These are phyloP conservation scores for Amphipyra berbera DNA, from an alignment of 2,888 invertebrate species.

Conservation along the genomic window DNA sequence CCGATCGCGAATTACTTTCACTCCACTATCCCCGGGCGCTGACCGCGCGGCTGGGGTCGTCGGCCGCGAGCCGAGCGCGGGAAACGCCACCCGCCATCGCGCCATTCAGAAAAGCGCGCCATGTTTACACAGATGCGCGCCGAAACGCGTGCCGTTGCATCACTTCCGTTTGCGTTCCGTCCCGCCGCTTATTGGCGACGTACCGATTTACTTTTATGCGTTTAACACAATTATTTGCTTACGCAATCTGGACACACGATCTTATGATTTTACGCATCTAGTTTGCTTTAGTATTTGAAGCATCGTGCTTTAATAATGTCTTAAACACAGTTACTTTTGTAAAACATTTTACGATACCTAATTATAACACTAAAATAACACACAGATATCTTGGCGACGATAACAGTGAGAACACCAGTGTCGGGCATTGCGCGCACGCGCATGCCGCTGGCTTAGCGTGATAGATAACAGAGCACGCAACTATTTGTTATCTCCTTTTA, in stretches of 20 bases:
- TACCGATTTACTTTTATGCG: constrained; percentile 78
- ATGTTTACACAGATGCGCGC: constrained; percentile 89
- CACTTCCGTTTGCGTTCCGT: constrained; percentile 88
- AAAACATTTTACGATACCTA: not conserved
- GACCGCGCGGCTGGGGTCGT: constrained; percentile 85
- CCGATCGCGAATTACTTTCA: constrained; percentile 89
- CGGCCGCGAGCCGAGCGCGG: constrained; percentile 83
- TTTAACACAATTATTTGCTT: constrained; percentile 63
- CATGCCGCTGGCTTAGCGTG: constrained; percentile 64
- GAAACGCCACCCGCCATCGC: constrained; percentile 80
- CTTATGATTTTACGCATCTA: constrained; percentile 3
- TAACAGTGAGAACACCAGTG: constrained; percentile 51
- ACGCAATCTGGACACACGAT: constrained; percentile 42
- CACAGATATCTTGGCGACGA: constrained; percentile 39
- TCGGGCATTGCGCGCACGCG: constrained; percentile 61
- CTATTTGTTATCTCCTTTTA: constrained; percentile 64
- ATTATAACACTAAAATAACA: constrained; percentile 27
- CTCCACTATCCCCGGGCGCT: constrained; percentile 87
- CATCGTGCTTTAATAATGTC: not conserved
- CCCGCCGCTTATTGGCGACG: constrained; percentile 78
- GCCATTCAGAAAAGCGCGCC: constrained; percentile 88
- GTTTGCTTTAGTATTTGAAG: constrained; percentile 11
- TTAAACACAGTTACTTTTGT: not conserved
- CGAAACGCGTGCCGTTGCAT: constrained; percentile 88
- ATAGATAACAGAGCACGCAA: constrained; percentile 73